Base-by-base conservation (phyloP, 2,113 vertebrate species). In the Oncorhynchus mykiss region DNA sequence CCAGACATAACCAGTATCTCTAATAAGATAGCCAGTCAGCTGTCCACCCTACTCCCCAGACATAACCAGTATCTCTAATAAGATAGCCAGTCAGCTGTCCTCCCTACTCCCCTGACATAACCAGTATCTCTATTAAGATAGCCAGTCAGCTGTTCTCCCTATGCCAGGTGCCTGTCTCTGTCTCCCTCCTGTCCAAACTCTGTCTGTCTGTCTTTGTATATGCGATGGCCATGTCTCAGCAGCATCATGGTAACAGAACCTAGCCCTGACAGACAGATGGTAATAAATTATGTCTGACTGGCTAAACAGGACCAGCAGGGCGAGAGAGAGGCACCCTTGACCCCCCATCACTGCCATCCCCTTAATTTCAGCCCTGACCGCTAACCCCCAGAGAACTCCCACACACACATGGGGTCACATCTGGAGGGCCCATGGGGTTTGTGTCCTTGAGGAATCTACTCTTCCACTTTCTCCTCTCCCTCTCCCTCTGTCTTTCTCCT, bases 271-370 rank as follows among this genome's bases (percentile, higher is more conserved):
- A 86, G 93, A 93, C 91, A 91, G 89, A 92, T 88, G 88, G 89
- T 90, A 93, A 93, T 93, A 92, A 93, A 93, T 89, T 87, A 91
- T 92, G 88, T 87, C 82, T 88, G 90, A 86, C 88, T 88, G 88
- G 80, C 85, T 91, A 92, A 93, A 94, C 90, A 92, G 84, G 81
- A 78, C 76, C 14, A 54, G 51, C 13, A 54, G 51, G 49, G 49
- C 14, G 2, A 16, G 3, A 90, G 76, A 80, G 88, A 81, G 85
- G 80, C 84, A 85, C 90, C 92, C 92, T 94, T 92, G 91, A 93
- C 91, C 91, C 22, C 64, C 45, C 67, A 72, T 81, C 80, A 64
- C 31, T 49, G 31, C 12, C 16, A 86, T 86, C 85, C 86, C 83
- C 82, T 89, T 88, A 86, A 91, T 91, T 90, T 87, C 8, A 39